phyloP scores from a whole-genome alignment of 2,888 invertebrate species.

The Melieria picta region DNA sequence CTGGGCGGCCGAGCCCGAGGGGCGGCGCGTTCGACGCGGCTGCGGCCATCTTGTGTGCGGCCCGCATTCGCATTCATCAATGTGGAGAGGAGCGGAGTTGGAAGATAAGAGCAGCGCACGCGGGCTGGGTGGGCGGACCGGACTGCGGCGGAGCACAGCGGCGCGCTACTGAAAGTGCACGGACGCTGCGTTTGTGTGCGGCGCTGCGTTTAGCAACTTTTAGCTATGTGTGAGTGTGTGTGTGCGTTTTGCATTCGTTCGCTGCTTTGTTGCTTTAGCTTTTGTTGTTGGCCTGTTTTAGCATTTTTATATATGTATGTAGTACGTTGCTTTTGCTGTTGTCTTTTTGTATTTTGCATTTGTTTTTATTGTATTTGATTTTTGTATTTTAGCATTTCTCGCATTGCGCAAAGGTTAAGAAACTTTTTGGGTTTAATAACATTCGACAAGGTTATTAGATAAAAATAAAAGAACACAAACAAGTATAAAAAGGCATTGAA shows the following conservation, averaged over 20 bases:
- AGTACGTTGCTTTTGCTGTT: neutral
- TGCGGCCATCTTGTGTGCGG: too few relatives aligned
- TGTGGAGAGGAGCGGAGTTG: too few relatives aligned
- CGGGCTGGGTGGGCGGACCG: neutral
- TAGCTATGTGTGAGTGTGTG: neutral
- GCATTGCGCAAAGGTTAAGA: slow-evolving; percentile 59
- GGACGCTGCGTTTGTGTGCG: neutral
- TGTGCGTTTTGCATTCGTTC: neutral
- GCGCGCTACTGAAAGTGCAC: too few relatives aligned
- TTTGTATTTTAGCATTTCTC: slow-evolving; percentile 54
- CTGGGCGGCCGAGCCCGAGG: neutral
- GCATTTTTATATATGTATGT: slow-evolving; percentile 21
- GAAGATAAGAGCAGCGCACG: too few relatives aligned
- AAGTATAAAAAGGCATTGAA: neutral
- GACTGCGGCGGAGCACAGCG: too few relatives aligned
- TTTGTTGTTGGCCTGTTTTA: slow-evolving; percentile 7
- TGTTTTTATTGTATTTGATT: slow-evolving; percentile 35
- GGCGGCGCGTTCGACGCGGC: too few relatives aligned
- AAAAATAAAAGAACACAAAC: slow-evolving; percentile 46
- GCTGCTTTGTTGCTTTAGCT: neutral
- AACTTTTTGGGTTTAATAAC: slow-evolving; percentile 67
- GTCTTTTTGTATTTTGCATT: slow-evolving; percentile 37
- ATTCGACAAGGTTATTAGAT: slow-evolving; percentile 65
- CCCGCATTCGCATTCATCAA: too few relatives aligned
- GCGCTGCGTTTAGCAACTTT: neutral